Conservation (phyloP, 1,140 invertebrate species). For the Pseudomyrmex sp. region DNA sequence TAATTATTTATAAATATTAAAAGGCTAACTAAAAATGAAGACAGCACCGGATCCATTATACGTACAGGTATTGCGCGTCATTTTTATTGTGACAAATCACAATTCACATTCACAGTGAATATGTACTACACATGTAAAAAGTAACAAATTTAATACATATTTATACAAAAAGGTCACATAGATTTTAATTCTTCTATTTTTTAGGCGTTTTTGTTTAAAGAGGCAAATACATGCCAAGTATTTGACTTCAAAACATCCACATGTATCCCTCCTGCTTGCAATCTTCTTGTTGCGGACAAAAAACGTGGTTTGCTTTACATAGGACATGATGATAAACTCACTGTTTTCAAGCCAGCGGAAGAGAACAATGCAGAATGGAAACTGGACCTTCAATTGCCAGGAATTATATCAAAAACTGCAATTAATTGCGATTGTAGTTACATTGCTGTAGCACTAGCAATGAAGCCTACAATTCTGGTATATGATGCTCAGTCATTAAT, state of each 20-base stretch:
- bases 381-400: conserved; percentile 75
- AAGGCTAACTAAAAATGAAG: conserved; percentile 66
- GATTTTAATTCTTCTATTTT: conserved; percentile 36
- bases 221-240: conserved; percentile 73
- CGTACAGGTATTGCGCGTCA: conserved; percentile 75
- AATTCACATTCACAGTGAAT: not conserved
- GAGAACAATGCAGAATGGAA: conserved; percentile 76
- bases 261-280: conserved; percentile 72
- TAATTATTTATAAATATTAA: conserved; percentile 32
- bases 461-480: conserved; percentile 74
- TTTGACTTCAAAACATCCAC: conserved; percentile 73
- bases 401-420: conserved; percentile 73
- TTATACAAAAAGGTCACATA: conserved; percentile 13
- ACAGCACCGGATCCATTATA: conserved; percentile 75
- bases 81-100: conserved; percentile 14
- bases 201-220: conserved; percentile 83
- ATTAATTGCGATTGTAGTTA: conserved; percentile 81
- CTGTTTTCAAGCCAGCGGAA: conserved; percentile 74
- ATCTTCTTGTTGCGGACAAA: conserved; percentile 77
- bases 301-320: conserved; percentile 81
- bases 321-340: conserved; percentile 78
- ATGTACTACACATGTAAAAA: conserved; percentile 7
- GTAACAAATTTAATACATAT: not conserved
- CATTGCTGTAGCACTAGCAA: conserved; percentile 76
- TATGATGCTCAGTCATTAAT: conserved; percentile 77